Evolutionary conservation across 2,113 vertebrate species (phyloP), one percentile per base, ranked within the genome.

Genomic region (Stigmatopora argus): DNA sequence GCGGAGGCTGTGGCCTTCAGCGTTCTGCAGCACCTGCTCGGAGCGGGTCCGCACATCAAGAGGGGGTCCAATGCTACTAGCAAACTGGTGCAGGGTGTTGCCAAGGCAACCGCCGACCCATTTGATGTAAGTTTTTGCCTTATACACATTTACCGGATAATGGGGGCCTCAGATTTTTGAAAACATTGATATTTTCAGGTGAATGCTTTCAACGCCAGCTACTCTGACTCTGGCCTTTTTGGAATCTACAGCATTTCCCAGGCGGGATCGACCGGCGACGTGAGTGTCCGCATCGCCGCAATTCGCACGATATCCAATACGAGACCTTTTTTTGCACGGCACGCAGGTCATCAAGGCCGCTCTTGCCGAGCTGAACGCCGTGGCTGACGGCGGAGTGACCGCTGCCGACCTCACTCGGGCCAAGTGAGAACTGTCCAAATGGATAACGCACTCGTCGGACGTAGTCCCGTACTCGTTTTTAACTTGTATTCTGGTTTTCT

Each of bases 221-320:
- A 98, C 86, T 92, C 93, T 0, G 97, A 99, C 86, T 96, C 95
- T 52, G 97, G 95, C 26, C 93, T 99, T 45, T 99, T 99, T 66
- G 97, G 97, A 7, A 46, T 99, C 72, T 97, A 96, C 59, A 92
- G 92, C 18, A 86, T 99, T 78, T 93, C 91, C 0, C 95, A 96
- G 78, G 83, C 89, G 73, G 66, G 88, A 47, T 77, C 76, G 64
- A 82, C 92, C 67, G 85, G 83, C 35, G 93, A 95, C 70, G 97
- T 98, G 85, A 92, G 94, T 93, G 73, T 51, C 7, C 45, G 11
- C 0, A 0, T 23, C 12, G 23, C 15, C 5, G 19, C 2, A n/a
- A 60, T 19, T 3, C 18, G 35, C 11, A 23, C 6, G 21, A 21
- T 55, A 41, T 71, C 19, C 75, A 98, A 19, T 19, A 1, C 6